phyloP scores from a whole-genome alignment of 2,888 invertebrate genomes.

The Clostera curtula region DNA sequence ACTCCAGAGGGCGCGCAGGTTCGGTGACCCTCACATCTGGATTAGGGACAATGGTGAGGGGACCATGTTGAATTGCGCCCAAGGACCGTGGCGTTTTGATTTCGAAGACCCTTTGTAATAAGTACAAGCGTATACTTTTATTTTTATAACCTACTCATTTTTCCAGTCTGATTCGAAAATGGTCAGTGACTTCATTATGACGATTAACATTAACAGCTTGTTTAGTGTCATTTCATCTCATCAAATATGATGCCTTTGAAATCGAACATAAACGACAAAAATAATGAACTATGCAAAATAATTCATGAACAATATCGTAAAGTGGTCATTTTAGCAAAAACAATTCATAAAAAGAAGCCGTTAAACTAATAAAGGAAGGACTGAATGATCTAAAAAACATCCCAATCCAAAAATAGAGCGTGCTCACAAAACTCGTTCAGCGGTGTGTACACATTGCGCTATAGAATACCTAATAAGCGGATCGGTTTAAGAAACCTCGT shows the following conservation, averaged over 20 bases:
- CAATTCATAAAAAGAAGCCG: not conserved
- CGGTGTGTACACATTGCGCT: conserved; percentile 19
- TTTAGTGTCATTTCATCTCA: no score
- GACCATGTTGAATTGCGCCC: conserved; percentile 18
- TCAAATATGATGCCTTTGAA: no score
- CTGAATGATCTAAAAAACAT: conserved; percentile 12
- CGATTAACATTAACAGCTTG: no score
- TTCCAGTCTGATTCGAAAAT: no score
- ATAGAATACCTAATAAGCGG: conserved; percentile 65
- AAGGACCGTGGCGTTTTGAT: conserved; percentile 33
- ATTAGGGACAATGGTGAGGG: conserved; percentile 40
- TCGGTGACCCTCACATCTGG: conserved; percentile 46
- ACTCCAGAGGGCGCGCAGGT: conserved; percentile 35
- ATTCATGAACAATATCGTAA: no score
- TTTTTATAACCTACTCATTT: no score
- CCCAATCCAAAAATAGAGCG: conserved; percentile 17
- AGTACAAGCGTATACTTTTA: no score
- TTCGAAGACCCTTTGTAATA: conserved; percentile 23
- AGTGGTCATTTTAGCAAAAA: no score
- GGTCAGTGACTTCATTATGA: no score
- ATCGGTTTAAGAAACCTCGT: conserved; percentile 67
- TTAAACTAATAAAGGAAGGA: conserved; percentile 3
- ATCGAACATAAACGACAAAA: no score
- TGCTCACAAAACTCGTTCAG: conserved; percentile 15
- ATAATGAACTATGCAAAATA: no score